phyloP scores from a whole-genome alignment of 2,888 invertebrate species.

The Cabera pusaria region DNA sequence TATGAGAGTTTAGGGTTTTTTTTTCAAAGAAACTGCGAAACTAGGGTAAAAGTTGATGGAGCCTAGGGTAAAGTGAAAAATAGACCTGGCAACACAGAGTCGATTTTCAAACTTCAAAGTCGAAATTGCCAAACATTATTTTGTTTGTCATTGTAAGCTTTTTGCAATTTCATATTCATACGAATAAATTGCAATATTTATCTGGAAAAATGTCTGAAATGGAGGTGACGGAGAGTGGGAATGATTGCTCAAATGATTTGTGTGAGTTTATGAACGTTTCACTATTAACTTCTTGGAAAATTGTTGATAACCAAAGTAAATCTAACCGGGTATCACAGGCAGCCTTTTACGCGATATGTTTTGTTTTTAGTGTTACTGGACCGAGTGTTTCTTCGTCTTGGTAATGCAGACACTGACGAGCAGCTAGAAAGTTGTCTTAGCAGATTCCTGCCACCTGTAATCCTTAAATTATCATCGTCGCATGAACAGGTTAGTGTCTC shows the following conservation, averaged over 20 bases:
- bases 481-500: constrained; percentile 91
- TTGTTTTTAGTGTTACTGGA: constrained; percentile 90
- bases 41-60: too few species aligned
- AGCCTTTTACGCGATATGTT: constrained; percentile 18
- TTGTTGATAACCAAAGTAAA: constrained; percentile 29
- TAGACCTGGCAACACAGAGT: too few species aligned
- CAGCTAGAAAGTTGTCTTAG: constrained; percentile 91
- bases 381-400: constrained; percentile 93
- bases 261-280: constrained; percentile 47
- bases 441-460: constrained; percentile 92
- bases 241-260: constrained; percentile 71
- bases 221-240: constrained; percentile 67
- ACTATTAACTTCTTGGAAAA: background rate
- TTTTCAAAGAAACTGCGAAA: too few species aligned
- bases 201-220: constrained; percentile 68
- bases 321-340: constrained; percentile 20
- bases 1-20: too few species aligned
- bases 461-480: constrained; percentile 94
- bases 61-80: too few species aligned
- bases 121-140: constrained; percentile 22
- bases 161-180: constrained; percentile 10
- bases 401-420: constrained; percentile 94
- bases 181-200: constrained; percentile 6
- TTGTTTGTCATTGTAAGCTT: constrained; percentile 33
- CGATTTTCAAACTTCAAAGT: too few species aligned